phyloP scores from a whole-genome alignment of 2,113 vertebrate genomes.

The Delphinus delphis region DNA sequence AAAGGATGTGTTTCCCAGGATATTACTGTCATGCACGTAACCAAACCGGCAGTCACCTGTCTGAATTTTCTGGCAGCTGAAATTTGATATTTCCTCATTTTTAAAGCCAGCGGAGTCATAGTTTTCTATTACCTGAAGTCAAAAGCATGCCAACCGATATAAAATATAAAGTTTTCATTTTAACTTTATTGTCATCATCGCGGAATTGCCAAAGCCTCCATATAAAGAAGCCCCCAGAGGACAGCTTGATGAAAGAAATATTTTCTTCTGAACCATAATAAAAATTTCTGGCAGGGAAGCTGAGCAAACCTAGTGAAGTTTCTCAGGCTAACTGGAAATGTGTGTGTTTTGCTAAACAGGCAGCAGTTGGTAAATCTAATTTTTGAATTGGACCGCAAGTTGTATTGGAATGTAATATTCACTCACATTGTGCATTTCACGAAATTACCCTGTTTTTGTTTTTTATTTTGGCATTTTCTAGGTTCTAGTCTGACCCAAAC shows the following conservation, averaged over 20 bases:
- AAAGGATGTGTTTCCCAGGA: not conserved
- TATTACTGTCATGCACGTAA: too few relatives aligned
- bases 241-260: not conserved
- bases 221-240: not conserved
- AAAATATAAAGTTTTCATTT: not conserved
- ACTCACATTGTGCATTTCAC: conserved; percentile 54
- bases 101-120: not conserved
- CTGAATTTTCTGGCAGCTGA: not conserved
- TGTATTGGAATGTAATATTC: conserved; percentile 1
- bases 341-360: not conserved
- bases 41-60: not conserved
- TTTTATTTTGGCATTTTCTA: conserved; percentile 52
- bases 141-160: not conserved
- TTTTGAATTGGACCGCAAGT: not conserved
- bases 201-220: not conserved
- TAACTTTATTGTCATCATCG: not conserved
- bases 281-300: not conserved
- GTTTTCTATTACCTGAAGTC: not conserved
- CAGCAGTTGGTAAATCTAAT: not conserved
- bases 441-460: not conserved
- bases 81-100: not conserved
- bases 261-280: not conserved
- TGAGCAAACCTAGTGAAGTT: not conserved
- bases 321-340: not conserved
- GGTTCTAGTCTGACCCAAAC: not conserved